Evolutionary conservation across 2,797 vertebrate genomes (phyloP).

Genomic region (Manis pentadactyla): DNA sequence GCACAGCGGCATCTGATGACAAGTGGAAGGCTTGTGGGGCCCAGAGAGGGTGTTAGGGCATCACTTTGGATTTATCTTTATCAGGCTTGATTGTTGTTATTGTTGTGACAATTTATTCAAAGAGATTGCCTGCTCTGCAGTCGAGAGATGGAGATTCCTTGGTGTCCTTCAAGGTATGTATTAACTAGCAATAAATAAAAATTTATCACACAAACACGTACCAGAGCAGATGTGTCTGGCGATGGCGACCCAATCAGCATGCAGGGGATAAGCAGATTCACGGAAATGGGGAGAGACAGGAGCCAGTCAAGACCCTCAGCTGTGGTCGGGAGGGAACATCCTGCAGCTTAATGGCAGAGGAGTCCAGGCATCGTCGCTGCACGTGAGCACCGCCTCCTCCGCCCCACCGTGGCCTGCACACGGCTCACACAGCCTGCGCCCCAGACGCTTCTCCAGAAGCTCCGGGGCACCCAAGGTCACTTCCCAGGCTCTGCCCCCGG

Average conservation of each 20-base stretch:
- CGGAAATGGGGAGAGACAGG: too few relatives aligned
- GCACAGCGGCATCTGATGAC: too few relatives aligned
- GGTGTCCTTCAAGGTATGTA: background rate
- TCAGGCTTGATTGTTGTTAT: background rate
- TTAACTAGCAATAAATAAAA: background rate
- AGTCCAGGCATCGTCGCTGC: background rate
- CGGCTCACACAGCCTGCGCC: background rate
- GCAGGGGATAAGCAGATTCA: background rate
- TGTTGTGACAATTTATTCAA: background rate
- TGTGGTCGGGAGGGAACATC: rapidly evolving
- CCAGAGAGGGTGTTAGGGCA: rapidly evolving
- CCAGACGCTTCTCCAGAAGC: background rate
- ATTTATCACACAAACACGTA: background rate
- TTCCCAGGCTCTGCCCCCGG: background rate
- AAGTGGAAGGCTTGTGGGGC: too few relatives aligned
- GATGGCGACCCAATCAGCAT: background rate
- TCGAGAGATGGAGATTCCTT: too few relatives aligned
- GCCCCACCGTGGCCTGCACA: background rate
- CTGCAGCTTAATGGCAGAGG: background rate
- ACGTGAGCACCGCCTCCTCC: rapidly evolving
- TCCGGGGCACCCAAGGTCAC: background rate
- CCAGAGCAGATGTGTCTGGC: background rate
- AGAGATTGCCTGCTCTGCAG: background rate
- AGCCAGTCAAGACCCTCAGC: background rate
- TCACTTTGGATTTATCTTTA: background rate